These are phyloP conservation scores for Brachionus sp. DNA, from an alignment of 1,140 invertebrate genomes.

Conservation along the genomic window DNA sequence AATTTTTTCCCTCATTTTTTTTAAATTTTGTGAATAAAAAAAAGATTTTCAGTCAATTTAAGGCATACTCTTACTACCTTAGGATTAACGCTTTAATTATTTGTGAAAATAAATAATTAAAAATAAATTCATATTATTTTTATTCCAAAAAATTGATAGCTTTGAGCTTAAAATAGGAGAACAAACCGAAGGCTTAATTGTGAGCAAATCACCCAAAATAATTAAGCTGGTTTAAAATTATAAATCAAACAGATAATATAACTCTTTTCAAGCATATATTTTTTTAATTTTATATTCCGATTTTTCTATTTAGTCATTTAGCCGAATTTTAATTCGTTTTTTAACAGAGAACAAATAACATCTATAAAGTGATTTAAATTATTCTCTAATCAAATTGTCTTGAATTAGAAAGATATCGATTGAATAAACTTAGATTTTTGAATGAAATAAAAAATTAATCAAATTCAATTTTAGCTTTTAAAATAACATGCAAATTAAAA, in stretches of 20 bases:
- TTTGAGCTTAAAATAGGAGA: not conserved
- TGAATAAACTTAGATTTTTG: not conserved
- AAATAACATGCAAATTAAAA: not conserved
- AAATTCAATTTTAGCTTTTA: not conserved
- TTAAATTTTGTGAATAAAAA: not conserved
- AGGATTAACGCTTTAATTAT: not conserved
- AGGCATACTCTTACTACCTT: not conserved
- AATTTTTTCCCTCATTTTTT: no score
- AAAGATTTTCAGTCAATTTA: not conserved
- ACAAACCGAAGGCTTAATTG: not conserved
- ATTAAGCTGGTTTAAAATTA: not conserved
- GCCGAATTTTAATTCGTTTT: no score
- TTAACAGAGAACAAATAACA: no score
- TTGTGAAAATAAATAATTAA: not conserved
- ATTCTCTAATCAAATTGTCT: no score
- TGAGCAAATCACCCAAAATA: not conserved
- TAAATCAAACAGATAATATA: no score
- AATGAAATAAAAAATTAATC: not conserved
- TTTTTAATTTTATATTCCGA: no score
- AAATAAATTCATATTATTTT: not conserved
- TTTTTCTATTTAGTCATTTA: no score
- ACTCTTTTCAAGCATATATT: no score
- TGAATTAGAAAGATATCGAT: no score
- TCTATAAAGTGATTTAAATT: no score
- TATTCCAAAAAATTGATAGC: not conserved